Evolutionary conservation across 2,888 invertebrate species (phyloP), one percentile per base, ranked within the genome.

Genomic region (Pristionchus mayeri): DNA sequence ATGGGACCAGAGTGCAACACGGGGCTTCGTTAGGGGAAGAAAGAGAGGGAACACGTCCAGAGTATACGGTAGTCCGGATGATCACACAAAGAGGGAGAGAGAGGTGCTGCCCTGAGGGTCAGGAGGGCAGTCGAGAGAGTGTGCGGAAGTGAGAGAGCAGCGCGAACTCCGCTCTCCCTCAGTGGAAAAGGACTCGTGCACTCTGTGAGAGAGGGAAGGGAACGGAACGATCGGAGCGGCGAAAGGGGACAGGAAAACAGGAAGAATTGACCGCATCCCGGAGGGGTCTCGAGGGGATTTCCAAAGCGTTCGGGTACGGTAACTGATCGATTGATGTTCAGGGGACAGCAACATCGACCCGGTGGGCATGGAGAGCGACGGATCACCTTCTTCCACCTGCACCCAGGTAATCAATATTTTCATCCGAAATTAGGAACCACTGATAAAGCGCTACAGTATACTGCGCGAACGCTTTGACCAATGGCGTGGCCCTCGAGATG

Each of bases 361-460:
- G 40, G 87, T 90, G 75, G 90, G 90, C 37, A 87, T 89, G 82
- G 92, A 91, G 76, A 91, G 90, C 85, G 92, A 92, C 84, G 90
- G 91, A 50, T 91, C 92, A 27, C 90, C 89, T 21, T 88, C 90
- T 24, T 92, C 92, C 37, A 88, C 90, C 57, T 90, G 91, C 85
- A 91, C 90, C 54, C 91, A 91, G 88, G 91, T 91, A 87, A 86
- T 71, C 40, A 13, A 71, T 80, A 60, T 48, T 24, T 40, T 21
- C 30, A 85, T 85, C 0, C 44, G 13, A 9, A 44, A 9, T 2
- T 13, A 27, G 6, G 18, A 11, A 4, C 4, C 7, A 27, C 30
- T 50, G 27, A 24, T 6, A 27, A 76, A 24, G 18, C 16, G 37
- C 18, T 67, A 71, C 71, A 21, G 71, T 71, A 71, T n/a, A 3